Percentiles rank a stretch among this genome's conserved stretches.
Evolutionary conservation across 64 coral and sea anemone genomes (phyloP).

Genomic region (Orbicella faveolata): DNA sequence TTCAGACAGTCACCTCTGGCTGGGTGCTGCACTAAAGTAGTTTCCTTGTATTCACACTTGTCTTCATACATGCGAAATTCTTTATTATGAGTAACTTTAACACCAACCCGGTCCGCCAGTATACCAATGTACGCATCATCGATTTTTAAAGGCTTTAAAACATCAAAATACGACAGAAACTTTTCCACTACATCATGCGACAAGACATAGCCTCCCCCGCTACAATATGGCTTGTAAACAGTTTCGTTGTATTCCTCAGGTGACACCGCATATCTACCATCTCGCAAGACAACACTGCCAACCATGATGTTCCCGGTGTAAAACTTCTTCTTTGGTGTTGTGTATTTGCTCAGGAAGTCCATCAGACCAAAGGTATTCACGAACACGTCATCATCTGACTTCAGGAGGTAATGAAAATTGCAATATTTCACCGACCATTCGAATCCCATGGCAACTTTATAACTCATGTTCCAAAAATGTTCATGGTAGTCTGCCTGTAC

Average conservation of each 20-base stretch:
- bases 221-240: conserved; percentile 63
- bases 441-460: conserved; percentile 65
- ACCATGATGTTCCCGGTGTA: conserved; percentile 77
- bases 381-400: conserved; percentile 69
- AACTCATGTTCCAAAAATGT: conserved; percentile 52
- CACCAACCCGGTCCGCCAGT: conserved; percentile 38
- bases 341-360: conserved; percentile 39
- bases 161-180: conserved; percentile 36
- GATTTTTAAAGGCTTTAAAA: conserved; percentile 53
- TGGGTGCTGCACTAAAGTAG: conserved; percentile 74
- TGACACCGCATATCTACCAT: conserved; percentile 53
- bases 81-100: conserved; percentile 28
- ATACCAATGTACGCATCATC: conserved; percentile 73
- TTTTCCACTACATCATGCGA: conserved; percentile 51
- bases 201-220: conserved; percentile 64
- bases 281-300: conserved; percentile 56
- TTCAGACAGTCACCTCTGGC: conserved; percentile 53
- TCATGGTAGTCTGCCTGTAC: conserved; percentile 50
- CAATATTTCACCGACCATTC: conserved; percentile 71
- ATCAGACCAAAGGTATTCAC: conserved; percentile 62
- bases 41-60: conserved; percentile 41
- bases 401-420: conserved; percentile 61
- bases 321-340: conserved; percentile 38
- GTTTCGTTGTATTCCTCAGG: conserved; percentile 53
- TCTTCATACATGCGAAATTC: conserved; percentile 74